phyloP scores from a whole-genome alignment of 2,797 vertebrate species.

The Arrhamphus sclerolepis region DNA sequence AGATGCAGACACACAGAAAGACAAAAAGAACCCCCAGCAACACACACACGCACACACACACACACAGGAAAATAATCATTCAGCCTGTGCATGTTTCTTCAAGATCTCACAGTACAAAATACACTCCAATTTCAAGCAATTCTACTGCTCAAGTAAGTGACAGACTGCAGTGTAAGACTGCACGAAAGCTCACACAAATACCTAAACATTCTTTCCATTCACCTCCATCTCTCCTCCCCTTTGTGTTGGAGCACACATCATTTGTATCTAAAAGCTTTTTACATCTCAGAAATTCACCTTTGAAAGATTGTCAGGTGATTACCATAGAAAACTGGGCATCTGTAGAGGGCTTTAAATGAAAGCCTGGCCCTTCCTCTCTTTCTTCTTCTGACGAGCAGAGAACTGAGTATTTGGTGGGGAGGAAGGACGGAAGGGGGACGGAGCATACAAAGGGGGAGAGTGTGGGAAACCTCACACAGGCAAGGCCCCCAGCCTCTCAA shows the following conservation, averaged over 20 bases:
- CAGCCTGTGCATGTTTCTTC: neutral
- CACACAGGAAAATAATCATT: constrained; percentile 9
- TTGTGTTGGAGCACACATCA: constrained; percentile 41
- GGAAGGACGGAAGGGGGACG: constrained; percentile 47
- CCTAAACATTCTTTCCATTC: constrained; percentile 16
- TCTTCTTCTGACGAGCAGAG: constrained; percentile 49
- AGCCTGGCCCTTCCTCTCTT: constrained; percentile 48
- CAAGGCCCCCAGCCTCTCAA: constrained; percentile 65
- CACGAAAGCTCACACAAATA: constrained; percentile 23
- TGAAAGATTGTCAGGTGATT: constrained; percentile 36
- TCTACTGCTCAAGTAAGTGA: neutral
- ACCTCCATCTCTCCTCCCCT: constrained; percentile 14
- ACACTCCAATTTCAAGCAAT: neutral
- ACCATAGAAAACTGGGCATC: constrained; percentile 52
- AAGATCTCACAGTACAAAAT: constrained; percentile 13
- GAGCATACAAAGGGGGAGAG: constrained; percentile 48
- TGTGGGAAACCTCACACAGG: constrained; percentile 75
- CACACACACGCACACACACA: too few species aligned
- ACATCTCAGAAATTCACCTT: constrained; percentile 32
- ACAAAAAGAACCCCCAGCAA: constrained; percentile 23
- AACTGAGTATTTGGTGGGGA: constrained; percentile 49
- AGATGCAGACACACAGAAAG: constrained; percentile 4
- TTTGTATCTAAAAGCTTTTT: constrained; percentile 28
- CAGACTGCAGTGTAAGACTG: neutral
- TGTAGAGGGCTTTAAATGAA: constrained; percentile 60